Evolutionary conservation across 2,113 vertebrate species (phyloP).

Genomic region (Pelecanus crispus): DNA sequence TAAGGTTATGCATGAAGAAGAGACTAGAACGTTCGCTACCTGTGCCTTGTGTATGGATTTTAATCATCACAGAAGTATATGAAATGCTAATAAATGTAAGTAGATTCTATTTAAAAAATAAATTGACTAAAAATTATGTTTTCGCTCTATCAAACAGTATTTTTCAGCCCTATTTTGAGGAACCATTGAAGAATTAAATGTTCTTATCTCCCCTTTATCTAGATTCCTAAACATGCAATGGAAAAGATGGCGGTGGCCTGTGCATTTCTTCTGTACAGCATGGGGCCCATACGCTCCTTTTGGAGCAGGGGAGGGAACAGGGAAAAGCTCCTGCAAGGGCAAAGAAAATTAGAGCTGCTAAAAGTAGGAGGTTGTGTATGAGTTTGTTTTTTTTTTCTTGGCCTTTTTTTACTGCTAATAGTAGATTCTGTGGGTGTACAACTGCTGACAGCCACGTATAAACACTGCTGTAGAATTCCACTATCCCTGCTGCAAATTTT

Average conservation of each 20-base stretch:
- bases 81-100: background rate
- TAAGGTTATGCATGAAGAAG: background rate
- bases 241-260: constrained; percentile 10
- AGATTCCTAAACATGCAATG: background rate
- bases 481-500: constrained; percentile 3
- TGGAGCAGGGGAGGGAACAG: background rate
- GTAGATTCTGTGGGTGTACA: constrained; percentile 21
- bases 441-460: background rate
- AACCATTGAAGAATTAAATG: background rate
- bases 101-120: background rate
- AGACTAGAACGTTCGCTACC: background rate
- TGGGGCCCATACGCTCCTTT: background rate
- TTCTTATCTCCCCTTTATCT: background rate
- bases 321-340: background rate
- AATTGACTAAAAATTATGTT: background rate
- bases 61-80: background rate
- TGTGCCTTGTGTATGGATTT: background rate
- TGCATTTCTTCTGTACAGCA: constrained; percentile 19
- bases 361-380: background rate
- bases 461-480: background rate
- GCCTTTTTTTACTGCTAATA: background rate
- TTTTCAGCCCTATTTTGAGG: constrained; percentile 2
- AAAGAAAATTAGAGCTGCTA: background rate
- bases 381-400: background rate
- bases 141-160: background rate